phyloP scores from a whole-genome alignment of 2,113 vertebrate genomes.

The Onychorhynchus coronatus region DNA sequence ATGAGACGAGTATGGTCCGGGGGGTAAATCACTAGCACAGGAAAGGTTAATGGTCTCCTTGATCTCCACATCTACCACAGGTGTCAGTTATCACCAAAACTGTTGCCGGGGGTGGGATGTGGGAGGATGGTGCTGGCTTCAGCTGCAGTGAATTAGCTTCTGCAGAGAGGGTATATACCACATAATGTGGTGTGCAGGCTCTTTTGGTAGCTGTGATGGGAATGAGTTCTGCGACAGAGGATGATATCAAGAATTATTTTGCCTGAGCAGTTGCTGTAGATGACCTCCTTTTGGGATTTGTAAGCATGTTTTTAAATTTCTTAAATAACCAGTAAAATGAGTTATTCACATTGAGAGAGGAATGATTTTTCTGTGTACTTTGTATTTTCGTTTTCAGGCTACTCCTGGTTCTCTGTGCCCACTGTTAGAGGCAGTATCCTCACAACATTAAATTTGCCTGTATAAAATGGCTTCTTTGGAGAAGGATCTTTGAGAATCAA shows the following conservation, averaged over 20 bases:
- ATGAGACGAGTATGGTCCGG: background rate
- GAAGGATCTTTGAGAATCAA: background rate
- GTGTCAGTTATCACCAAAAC: background rate
- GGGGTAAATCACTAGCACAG: background rate
- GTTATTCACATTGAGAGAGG: background rate
- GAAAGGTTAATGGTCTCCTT: background rate
- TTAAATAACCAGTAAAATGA: background rate
- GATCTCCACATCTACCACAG: background rate
- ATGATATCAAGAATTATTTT: background rate
- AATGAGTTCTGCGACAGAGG: background rate
- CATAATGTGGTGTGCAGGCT: accelerated
- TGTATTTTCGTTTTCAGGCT: background rate
- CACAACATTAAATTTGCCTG: background rate
- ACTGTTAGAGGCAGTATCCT: background rate
- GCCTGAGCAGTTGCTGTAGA: background rate
- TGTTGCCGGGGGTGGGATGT: background rate
- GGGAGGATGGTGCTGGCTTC: background rate
- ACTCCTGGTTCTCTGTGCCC: background rate
- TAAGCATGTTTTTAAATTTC: background rate
- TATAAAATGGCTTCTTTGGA: background rate
- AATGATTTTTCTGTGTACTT: background rate
- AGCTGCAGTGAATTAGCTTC: background rate
- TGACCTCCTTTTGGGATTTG: background rate
- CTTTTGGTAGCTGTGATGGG: background rate
- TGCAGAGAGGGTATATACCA: background rate